phyloP scores from a whole-genome alignment of 1,140 invertebrate species.

The Lysiphlebus fabarum region DNA sequence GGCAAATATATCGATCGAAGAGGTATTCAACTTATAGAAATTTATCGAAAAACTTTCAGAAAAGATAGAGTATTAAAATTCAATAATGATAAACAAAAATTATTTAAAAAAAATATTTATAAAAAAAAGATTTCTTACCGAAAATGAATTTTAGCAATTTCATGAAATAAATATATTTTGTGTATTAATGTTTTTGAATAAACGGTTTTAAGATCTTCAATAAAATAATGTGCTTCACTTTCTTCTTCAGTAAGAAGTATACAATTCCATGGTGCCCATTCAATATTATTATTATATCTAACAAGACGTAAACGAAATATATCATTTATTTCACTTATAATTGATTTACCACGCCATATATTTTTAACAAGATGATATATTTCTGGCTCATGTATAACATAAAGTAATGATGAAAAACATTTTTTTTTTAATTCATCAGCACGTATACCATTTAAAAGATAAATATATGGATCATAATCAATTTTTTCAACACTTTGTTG shows the following conservation, averaged over 20 bases:
- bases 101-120: slow-evolving; percentile 6
- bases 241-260: slow-evolving; percentile 65
- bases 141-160: slow-evolving; percentile 39
- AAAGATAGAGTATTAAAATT: no score
- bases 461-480: slow-evolving; percentile 58
- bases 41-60: no score
- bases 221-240: slow-evolving; percentile 56
- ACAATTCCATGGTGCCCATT: slow-evolving; percentile 74
- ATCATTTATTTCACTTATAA: slow-evolving; percentile 61
- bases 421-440: slow-evolving; percentile 58
- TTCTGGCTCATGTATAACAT: slow-evolving; percentile 62
- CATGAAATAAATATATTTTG: slow-evolving; percentile 35
- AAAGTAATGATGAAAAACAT: slow-evolving; percentile 59
- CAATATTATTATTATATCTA: slow-evolving; percentile 58
- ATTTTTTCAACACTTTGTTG: slow-evolving; percentile 34
- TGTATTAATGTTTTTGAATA: slow-evolving; percentile 38
- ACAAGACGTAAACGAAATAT: slow-evolving; percentile 59
- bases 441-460: slow-evolving; percentile 60
- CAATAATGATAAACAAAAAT: no score
- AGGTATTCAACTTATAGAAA: no score
- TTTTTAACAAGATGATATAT: slow-evolving; percentile 64
- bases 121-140: slow-evolving; percentile 25
- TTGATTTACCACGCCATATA: slow-evolving; percentile 67
- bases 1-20: no score
- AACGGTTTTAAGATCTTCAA: slow-evolving; percentile 28